These are phyloP conservation scores for Pristionchus entomophagus DNA, from an alignment of 2,888 invertebrate genomes.

Conservation along the genomic window DNA sequence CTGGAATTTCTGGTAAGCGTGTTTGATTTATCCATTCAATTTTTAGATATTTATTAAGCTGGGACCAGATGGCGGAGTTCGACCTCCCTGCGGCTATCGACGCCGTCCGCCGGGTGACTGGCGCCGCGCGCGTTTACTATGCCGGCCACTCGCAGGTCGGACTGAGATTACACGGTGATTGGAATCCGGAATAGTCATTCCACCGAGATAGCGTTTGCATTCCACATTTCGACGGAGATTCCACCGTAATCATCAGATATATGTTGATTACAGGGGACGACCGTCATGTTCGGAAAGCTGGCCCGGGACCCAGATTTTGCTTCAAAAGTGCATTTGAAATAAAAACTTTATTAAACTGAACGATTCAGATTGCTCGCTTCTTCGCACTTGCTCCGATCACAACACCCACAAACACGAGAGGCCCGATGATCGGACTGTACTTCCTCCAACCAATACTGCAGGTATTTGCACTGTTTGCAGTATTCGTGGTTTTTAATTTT, in stretches of 20 bases:
- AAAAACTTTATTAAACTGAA: too few species aligned
- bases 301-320: neutral
- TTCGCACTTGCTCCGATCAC: conserved; percentile 40
- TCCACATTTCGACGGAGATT: too few species aligned
- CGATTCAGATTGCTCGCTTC: conserved; percentile 7
- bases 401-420: neutral
- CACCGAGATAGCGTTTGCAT: too few species aligned
- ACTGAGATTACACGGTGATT: too few species aligned
- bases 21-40: neutral
- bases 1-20: conserved; percentile 35
- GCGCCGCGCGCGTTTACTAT: neutral
- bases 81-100: conserved; percentile 5
- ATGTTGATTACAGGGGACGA: neutral
- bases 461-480: neutral
- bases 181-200: neutral
- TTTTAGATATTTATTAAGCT: neutral
- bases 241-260: neutral
- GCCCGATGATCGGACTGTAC: conserved; percentile 17
- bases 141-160: conserved; percentile 35
- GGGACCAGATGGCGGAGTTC: conserved; percentile 39
- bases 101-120: neutral
- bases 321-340: too few species aligned
- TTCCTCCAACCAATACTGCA: conserved; percentile 9
- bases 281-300: conserved; percentile 31
- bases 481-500: neutral